phyloP scores from a whole-genome alignment of 2,888 invertebrate species.

The Beris chalybata region DNA sequence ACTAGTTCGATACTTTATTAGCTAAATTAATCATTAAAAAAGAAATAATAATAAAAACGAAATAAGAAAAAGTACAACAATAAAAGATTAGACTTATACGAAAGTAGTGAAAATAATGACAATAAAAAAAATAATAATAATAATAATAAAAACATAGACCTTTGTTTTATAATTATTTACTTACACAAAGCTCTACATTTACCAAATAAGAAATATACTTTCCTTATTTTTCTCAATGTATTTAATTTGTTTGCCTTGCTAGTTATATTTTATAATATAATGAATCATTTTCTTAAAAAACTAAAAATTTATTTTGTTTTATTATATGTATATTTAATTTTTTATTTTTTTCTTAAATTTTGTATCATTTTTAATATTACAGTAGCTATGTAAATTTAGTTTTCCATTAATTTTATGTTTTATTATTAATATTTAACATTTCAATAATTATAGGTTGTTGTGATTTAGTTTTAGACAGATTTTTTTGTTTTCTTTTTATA shows the following conservation, averaged over 20 bases:
- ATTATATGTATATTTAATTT: slow-evolving; percentile 29
- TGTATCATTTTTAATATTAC: slow-evolving; percentile 23
- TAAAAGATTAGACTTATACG: slow-evolving; percentile 12
- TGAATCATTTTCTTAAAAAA: slow-evolving; percentile 27
- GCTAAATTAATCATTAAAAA: slow-evolving; percentile 23
- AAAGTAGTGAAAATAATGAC: slow-evolving; percentile 17
- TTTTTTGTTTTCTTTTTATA: no score
- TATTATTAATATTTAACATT: slow-evolving; percentile 20
- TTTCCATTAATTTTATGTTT: slow-evolving; percentile 20
- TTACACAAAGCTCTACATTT: slow-evolving; percentile 22
- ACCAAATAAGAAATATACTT: slow-evolving; percentile 14
- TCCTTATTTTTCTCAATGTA: slow-evolving; percentile 8
- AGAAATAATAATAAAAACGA: slow-evolving; percentile 10
- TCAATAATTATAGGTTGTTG: slow-evolving; percentile 9
- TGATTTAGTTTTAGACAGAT: slow-evolving; percentile 10
- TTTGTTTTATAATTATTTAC: slow-evolving; percentile 20
- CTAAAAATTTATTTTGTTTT: slow-evolving; percentile 20
- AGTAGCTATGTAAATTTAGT: slow-evolving; percentile 21
- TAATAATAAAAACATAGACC: slow-evolving; percentile 10
- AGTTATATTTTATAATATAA: slow-evolving; percentile 18
- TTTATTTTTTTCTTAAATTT: slow-evolving; percentile 16
- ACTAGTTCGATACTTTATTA: slow-evolving; percentile 10
- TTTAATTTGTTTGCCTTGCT: slow-evolving; percentile 9
- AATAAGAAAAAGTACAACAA: slow-evolving; percentile 17
- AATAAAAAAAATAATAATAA: neutral